Conservation (phyloP, 2,113 vertebrate species). For the Zapornia atra region DNA sequence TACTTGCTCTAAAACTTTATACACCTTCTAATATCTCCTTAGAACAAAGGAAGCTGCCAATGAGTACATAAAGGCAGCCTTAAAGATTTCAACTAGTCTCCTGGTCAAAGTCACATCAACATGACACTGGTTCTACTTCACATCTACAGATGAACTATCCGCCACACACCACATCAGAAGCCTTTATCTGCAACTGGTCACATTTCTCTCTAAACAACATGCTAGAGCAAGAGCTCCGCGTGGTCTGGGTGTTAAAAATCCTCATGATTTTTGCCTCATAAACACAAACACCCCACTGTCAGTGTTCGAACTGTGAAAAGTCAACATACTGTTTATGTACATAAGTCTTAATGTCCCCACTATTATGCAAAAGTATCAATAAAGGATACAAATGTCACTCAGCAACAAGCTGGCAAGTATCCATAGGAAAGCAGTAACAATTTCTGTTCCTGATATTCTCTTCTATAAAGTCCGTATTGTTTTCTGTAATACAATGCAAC, state of each 20-base stretch:
- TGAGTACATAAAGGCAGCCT: neutral
- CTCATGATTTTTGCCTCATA: neutral
- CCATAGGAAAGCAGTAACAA: neutral
- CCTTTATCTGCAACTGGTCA: constrained; percentile 15
- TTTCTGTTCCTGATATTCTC: neutral
- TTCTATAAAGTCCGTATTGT: neutral
- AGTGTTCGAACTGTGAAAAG: neutral
- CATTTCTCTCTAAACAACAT: neutral
- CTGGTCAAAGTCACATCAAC: neutral
- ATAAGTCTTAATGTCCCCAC: neutral
- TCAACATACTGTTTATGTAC: constrained; percentile 20
- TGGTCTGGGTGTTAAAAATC: constrained; percentile 11
- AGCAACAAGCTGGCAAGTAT: neutral
- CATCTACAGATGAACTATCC: neutral
- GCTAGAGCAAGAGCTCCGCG: neutral
- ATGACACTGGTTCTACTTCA: neutral
- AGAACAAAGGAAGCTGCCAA: neutral
- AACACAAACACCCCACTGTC: neutral
- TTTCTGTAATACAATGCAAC: neutral
- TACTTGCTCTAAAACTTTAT: constrained; percentile 50
- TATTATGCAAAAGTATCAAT: neutral
- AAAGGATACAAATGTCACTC: neutral
- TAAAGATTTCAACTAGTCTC: neutral
- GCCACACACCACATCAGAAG: neutral
- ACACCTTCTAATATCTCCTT: neutral